Evolutionary conservation across 2,888 invertebrate species (phyloP).

Genomic region (Drosophila rellima): DNA sequence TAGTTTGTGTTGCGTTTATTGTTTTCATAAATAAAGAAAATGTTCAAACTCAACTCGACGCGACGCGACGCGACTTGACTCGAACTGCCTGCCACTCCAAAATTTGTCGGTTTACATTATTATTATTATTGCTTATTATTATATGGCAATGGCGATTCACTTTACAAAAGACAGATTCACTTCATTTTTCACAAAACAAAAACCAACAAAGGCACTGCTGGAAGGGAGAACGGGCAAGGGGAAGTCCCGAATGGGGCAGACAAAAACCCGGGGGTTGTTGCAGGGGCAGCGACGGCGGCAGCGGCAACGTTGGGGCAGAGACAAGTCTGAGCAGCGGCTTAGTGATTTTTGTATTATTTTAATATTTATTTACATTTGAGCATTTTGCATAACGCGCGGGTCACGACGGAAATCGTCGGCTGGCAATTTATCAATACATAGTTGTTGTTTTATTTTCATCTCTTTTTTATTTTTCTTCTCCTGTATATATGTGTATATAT

Average conservation of each 20-base stretch:
- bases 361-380: slow-evolving; percentile 81
- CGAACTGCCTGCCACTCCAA: slow-evolving; percentile 44
- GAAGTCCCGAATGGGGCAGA: background rate
- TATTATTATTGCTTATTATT: slow-evolving; percentile 67
- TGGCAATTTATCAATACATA: slow-evolving; percentile 84
- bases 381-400: slow-evolving; percentile 84
- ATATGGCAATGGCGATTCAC: slow-evolving; percentile 61
- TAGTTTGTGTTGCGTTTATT: slow-evolving; percentile 75
- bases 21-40: slow-evolving; percentile 76
- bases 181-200: slow-evolving; percentile 72
- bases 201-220: slow-evolving; percentile 41
- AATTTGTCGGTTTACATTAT: slow-evolving; percentile 77
- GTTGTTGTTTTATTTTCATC: slow-evolving; percentile 53
- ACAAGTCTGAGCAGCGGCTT: slow-evolving; percentile 44
- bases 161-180: slow-evolving; percentile 76
- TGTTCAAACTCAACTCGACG: slow-evolving; percentile 10
- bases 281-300: background rate
- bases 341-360: slow-evolving; percentile 79
- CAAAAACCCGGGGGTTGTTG: background rate
- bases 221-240: background rate
- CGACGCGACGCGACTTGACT: slow-evolving; percentile 10
- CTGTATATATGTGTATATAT: slow-evolving; percentile 5
- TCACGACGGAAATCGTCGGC: slow-evolving; percentile 84
- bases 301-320: background rate
- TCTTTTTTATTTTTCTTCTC: slow-evolving; percentile 10